phyloP scores from a whole-genome alignment of 1,140 invertebrate genomes.

The Melanaphis sacchari region DNA sequence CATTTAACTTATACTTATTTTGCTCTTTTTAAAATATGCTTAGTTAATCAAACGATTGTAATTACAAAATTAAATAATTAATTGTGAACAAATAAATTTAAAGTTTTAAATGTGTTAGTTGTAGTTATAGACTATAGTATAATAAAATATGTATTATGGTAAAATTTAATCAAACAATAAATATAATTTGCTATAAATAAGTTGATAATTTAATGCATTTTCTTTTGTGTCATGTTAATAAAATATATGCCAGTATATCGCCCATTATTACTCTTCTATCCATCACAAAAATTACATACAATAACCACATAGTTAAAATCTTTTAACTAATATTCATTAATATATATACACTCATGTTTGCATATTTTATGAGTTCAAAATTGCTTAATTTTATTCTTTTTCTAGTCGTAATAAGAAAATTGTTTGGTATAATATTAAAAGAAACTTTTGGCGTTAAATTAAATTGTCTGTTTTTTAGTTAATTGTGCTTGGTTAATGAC shows the following conservation, averaged over 20 bases:
- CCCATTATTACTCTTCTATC: background rate
- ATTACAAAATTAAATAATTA: too few species aligned
- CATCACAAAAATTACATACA: background rate
- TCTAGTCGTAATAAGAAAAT: background rate
- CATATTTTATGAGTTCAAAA: background rate
- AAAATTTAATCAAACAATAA: too few species aligned
- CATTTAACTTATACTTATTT: background rate
- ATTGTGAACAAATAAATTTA: too few species aligned
- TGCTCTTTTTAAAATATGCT: too few species aligned
- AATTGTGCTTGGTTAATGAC: background rate
- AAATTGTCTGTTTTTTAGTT: background rate
- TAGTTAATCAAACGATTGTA: too few species aligned
- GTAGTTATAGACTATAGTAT: background rate
- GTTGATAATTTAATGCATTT: background rate
- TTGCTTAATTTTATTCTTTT: background rate
- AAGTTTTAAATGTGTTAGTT: too few species aligned
- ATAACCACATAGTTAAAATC: background rate
- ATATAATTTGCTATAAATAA: background rate
- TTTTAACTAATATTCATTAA: background rate
- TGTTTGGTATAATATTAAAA: background rate
- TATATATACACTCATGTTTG: background rate
- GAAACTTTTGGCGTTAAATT: background rate
- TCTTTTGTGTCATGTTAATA: background rate
- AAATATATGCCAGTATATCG: background rate
- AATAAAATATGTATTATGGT: background rate